Evolutionary conservation across 2,113 vertebrate genomes (phyloP).

Genomic region (Crocuta crocuta): DNA sequence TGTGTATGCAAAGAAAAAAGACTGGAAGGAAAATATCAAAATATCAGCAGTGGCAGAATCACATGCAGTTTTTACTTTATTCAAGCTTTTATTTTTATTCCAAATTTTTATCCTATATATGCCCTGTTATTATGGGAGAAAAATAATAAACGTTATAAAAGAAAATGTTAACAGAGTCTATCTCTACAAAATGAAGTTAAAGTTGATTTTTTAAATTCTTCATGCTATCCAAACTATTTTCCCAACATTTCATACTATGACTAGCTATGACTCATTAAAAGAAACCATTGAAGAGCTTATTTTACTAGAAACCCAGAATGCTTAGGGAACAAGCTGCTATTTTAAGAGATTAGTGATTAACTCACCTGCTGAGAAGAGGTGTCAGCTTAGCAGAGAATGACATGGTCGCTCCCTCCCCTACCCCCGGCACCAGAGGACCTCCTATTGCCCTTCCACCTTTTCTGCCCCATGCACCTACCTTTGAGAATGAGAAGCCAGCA

Average conservation of each 20-base stretch:
- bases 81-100: neutral
- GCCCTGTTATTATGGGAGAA: neutral
- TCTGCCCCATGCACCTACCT: neutral
- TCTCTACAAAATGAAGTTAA: slow-evolving; percentile 41
- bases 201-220: slow-evolving; percentile 16
- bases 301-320: slow-evolving; percentile 45
- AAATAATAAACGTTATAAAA: slow-evolving; percentile 33
- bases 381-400: slow-evolving; percentile 56
- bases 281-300: slow-evolving; percentile 27
- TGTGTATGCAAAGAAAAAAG: neutral
- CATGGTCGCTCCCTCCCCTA: neutral
- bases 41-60: neutral
- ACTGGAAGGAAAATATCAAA: neutral
- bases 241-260: neutral
- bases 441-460: neutral
- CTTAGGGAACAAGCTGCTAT: slow-evolving; percentile 54
- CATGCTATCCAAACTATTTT: slow-evolving; percentile 64
- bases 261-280: slow-evolving; percentile 46
- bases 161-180: neutral
- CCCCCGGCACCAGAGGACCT: neutral
- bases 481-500: neutral
- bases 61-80: slow-evolving; percentile 22
- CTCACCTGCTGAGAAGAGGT: slow-evolving; percentile 70
- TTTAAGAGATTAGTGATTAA: slow-evolving; percentile 65
- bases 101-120: neutral